Evolutionary conservation across 2,113 vertebrate species (phyloP).

Genomic region (Petrocephalus zakoni): DNA sequence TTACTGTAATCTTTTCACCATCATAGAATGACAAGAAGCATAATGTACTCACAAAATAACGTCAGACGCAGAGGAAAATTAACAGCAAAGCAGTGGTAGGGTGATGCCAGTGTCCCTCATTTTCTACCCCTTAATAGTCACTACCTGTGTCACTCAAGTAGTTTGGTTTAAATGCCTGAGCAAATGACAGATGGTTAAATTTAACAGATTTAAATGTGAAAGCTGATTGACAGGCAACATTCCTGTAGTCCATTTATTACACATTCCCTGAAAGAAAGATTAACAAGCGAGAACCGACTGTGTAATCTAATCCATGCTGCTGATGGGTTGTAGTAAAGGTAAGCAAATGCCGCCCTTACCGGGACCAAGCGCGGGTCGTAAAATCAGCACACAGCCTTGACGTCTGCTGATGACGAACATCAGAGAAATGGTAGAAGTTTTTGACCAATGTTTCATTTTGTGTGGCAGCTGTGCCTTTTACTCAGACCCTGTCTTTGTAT

Average conservation of each 20-base stretch:
- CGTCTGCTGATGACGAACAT: not conserved
- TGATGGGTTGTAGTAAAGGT: not conserved
- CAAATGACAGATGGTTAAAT: not conserved
- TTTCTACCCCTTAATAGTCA: not conserved
- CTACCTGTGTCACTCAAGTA: not conserved
- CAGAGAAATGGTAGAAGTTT: slow-evolving; percentile 1
- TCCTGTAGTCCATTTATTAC: not conserved
- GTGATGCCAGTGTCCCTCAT: not conserved
- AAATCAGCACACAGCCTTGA: not conserved
- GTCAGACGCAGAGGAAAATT: too few relatives aligned
- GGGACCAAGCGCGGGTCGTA: not conserved
- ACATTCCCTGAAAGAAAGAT: not conserved
- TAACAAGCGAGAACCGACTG: not conserved
- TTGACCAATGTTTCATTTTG: not conserved
- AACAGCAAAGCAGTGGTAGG: not conserved
- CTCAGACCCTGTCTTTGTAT: slow-evolving; percentile 46
- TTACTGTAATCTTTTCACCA: not conserved
- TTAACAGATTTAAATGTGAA: not conserved
- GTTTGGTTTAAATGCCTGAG: not conserved
- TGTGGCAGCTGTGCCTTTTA: slow-evolving; percentile 21
- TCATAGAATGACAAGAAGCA: not conserved
- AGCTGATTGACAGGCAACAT: not conserved
- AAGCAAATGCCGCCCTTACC: not conserved
- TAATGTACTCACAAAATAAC: not conserved
- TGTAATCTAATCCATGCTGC: not conserved